phyloP scores from a whole-genome alignment of 2,113 vertebrate genomes.

The Oreochromis spilurus region DNA sequence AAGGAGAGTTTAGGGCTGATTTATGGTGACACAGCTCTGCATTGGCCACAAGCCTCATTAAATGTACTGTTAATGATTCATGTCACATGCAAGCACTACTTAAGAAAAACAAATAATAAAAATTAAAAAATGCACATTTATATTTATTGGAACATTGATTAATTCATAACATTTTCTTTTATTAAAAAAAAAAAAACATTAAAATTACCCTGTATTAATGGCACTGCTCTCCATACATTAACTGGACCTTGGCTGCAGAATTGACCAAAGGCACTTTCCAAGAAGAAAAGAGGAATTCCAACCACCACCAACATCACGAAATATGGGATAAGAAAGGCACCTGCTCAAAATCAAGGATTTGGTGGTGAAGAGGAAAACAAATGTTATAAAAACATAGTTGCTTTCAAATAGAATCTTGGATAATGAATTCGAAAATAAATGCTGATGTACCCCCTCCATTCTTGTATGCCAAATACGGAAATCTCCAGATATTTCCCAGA shows the following conservation, averaged over 20 bases:
- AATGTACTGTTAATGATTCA: not conserved
- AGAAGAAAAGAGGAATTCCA: constrained; percentile 89
- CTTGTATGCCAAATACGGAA: constrained; percentile 91
- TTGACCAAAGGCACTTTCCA: constrained; percentile 92
- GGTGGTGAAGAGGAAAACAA: not conserved
- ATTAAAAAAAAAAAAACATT: accelerated
- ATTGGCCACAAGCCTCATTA: not conserved
- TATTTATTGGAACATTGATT: not conserved
- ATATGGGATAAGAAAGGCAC: constrained; percentile 94
- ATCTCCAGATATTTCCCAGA: constrained; percentile 93
- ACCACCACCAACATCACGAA: constrained; percentile 83
- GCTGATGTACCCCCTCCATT: constrained; percentile 84
- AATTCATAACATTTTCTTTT: not conserved
- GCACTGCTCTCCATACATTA: constrained; percentile 84
- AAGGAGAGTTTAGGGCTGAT: not conserved
- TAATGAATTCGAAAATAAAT: not conserved
- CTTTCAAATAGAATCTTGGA: not conserved
- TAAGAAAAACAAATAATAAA: not conserved
- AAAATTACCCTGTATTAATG: constrained; percentile 83
- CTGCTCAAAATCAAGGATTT: constrained; percentile 53
- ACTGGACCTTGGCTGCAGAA: constrained; percentile 92
- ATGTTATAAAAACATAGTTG: not conserved
- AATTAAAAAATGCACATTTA: not conserved
- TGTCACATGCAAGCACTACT: not conserved
- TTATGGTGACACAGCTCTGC: not conserved